Conservation (phyloP, 2,888 invertebrate species). For the Sphinx pinastri region DNA sequence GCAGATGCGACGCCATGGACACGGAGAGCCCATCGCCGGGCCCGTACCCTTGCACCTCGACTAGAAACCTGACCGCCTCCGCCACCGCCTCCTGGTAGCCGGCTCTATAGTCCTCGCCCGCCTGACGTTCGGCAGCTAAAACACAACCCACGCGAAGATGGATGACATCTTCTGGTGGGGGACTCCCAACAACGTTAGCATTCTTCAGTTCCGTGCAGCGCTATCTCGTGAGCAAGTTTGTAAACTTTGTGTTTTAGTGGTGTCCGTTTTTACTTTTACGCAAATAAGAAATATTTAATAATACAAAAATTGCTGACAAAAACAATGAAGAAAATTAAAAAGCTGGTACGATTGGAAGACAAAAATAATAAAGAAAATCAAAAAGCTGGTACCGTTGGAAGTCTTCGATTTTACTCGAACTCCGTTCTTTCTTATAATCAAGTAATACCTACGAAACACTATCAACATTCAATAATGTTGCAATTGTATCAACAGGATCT, state of each 20-base stretch:
- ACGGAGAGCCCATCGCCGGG: conserved; percentile 92
- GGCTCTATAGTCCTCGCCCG: conserved; percentile 84
- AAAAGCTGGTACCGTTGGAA: no score
- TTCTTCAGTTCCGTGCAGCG: conserved; percentile 52
- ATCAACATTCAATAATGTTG: no score
- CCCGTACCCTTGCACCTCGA: conserved; percentile 92
- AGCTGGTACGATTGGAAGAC: no score
- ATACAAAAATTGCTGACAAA: neutral
- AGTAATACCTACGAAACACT: no score
- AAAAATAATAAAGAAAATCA: neutral
- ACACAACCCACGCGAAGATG: conserved; percentile 67
- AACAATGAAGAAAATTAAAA: no score
- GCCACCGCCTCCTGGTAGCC: conserved; percentile 96
- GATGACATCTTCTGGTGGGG: conserved; percentile 58
- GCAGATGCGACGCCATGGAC: conserved; percentile 91
- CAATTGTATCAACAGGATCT: no score
- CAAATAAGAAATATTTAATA: neutral
- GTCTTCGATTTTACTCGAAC: no score
- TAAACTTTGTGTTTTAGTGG: conserved; percentile 38
- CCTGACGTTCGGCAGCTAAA: conserved; percentile 68
- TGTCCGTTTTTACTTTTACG: neutral
- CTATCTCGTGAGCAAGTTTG: conserved; percentile 40
- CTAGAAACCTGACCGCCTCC: conserved; percentile 94
- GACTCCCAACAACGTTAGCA: conserved; percentile 63
- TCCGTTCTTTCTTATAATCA: no score